A percentile compares a stretch with the other conserved stretches of the same genome.
Conservation (phyloP, 1,140 invertebrate genomes). For the Ceratitis capitata region DNA sequence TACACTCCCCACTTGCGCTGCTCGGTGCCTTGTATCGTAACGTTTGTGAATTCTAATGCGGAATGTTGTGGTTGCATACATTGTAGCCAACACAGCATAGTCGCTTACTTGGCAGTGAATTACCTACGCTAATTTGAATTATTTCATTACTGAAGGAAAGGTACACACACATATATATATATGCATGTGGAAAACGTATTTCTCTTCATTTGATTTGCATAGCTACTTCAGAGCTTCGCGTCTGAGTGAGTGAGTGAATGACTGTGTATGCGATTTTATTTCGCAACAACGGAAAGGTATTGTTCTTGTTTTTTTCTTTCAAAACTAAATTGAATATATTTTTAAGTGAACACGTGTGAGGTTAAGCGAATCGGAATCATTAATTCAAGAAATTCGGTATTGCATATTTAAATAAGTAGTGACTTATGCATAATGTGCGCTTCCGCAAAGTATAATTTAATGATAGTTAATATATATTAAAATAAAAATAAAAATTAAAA, state of each 20-base stretch:
- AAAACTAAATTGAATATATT: too few relatives aligned
- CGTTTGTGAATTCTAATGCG: not conserved
- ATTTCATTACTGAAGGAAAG: not conserved
- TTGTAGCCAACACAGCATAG: too few relatives aligned
- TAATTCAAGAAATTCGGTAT: too few relatives aligned
- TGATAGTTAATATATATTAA: too few relatives aligned
- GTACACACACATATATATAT: not conserved
- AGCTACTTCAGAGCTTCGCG: not conserved
- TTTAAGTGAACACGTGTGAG: too few relatives aligned
- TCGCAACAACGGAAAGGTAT: too few relatives aligned
- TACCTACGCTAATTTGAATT: slow-evolving; percentile 17
- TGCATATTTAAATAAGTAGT: too few relatives aligned
- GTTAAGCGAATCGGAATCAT: too few relatives aligned
- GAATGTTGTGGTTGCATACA: not conserved
- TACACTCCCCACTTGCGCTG: not conserved
- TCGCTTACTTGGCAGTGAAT: not conserved
- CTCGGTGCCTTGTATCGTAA: not conserved
- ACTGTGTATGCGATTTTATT: not conserved
- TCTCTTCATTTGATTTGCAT: not conserved
- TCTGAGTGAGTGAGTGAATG: not conserved
- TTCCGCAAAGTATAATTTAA: too few relatives aligned
- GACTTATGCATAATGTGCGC: too few relatives aligned
- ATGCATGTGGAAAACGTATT: not conserved
- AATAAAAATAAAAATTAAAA: too few relatives aligned
- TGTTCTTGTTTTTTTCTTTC: too few relatives aligned